These are phyloP conservation scores for Mastomys natalensis DNA, from an alignment of 2,113 vertebrate genomes.

Conservation along the genomic window DNA sequence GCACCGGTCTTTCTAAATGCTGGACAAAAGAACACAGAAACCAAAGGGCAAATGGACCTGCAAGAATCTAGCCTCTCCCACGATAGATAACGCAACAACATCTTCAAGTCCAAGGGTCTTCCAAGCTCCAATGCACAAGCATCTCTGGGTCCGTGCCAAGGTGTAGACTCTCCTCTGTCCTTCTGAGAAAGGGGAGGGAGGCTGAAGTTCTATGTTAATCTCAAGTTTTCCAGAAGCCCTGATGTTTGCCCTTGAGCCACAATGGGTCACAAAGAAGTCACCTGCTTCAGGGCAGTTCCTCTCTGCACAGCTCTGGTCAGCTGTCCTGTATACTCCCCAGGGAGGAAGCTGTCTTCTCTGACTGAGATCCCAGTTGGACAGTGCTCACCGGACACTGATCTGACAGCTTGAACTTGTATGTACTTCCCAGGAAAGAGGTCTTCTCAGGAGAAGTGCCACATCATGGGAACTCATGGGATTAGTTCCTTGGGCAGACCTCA, in stretches of 20 bases:
- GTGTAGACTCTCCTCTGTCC: fast-evolving
- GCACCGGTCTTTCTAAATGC: background rate
- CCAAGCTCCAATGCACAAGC: fast-evolving
- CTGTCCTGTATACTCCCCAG: background rate
- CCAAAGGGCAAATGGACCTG: background rate
- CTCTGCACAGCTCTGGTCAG: background rate
- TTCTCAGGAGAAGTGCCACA: fast-evolving
- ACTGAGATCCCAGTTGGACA: background rate
- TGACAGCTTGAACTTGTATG: background rate
- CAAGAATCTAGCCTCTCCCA: fast-evolving
- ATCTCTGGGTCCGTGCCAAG: fast-evolving
- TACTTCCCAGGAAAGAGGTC: background rate
- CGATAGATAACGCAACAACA: fast-evolving
- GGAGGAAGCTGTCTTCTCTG: background rate
- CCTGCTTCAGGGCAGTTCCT: background rate
- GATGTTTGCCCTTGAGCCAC: background rate
- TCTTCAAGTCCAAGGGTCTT: fast-evolving
- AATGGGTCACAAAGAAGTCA: background rate
- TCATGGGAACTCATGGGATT: fast-evolving
- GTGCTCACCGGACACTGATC: fast-evolving
- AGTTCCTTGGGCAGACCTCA: fast-evolving
- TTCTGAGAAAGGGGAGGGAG: no score
- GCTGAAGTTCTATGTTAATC: background rate
- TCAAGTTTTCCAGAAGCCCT: fast-evolving
- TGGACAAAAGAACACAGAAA: background rate